A percentile compares a stretch with the other conserved stretches of the same genome.
phyloP scores from a whole-genome alignment of 2,113 vertebrate species.

The Phasianus colchicus region DNA sequence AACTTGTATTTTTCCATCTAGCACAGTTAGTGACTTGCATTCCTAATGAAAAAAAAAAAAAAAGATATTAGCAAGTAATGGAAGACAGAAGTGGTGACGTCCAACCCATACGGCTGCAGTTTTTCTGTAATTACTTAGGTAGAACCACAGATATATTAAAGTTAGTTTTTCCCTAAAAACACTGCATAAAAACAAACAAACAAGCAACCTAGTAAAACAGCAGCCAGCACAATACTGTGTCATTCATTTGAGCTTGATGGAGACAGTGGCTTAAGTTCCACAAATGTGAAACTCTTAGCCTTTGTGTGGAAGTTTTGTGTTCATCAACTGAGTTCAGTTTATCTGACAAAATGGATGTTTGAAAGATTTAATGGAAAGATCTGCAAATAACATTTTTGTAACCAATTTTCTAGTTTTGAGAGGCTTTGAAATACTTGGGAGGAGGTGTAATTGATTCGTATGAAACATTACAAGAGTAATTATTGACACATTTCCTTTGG shows the following conservation, averaged over 20 bases:
- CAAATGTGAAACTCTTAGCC: neutral
- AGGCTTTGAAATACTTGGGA: conserved; percentile 48
- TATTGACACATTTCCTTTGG: conserved; percentile 52
- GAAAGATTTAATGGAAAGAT: neutral
- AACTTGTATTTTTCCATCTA: conserved; percentile 43
- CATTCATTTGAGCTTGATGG: neutral
- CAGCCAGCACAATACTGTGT: neutral
- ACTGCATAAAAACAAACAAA: neutral
- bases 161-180: neutral
- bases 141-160: neutral
- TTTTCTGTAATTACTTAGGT: neutral
- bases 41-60: neutral
- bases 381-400: neutral
- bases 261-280: neutral
- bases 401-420: neutral
- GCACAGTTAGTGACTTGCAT: neutral
- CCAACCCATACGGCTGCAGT: neutral
- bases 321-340: neutral
- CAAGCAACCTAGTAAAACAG: neutral
- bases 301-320: conserved; percentile 32
- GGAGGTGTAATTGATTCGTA: neutral
- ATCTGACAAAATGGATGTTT: neutral
- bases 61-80: neutral
- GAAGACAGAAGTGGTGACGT: neutral
- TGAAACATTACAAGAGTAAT: conserved; percentile 9